Evolutionary conservation across 2,797 vertebrate species (phyloP), one percentile per base, ranked within the genome.

Genomic region (Halcyon leucocephala): DNA sequence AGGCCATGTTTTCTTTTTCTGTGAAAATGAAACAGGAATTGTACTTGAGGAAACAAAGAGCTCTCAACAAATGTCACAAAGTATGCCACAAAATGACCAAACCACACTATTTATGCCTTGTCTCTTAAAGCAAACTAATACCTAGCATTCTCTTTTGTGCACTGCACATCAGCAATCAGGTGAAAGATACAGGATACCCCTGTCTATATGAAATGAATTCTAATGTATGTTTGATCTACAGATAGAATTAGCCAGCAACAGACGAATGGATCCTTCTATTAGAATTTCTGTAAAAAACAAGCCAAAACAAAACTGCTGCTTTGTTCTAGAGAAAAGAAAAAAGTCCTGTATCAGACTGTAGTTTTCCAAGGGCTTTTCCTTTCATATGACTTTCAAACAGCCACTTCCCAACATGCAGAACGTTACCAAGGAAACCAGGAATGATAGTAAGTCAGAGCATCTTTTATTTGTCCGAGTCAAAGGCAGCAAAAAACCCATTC

Each of bases 371-470:
- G 17, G n/a, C 49, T 93, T 94, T 77, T 81, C 57, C 64, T 85
- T 81, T 49, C n/a, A 42, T 46, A 65, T 39, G 73, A 65, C 62
- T 95, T 96, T 93, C 82, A 87, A 29, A 79, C 17, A 73, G 81
- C 42, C 62, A 52, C 77, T 80, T 86, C 78, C 55, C 85, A 95
- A 70, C 64, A 78, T 4, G 4, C 21, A 80, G 70, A 83, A 79
- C 0, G 52, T 93, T 97, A 80, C 91, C 83, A 97, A 95, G 86
- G 93, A 97, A 97, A 97, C 89, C 22, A 87, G 33, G 65, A 92
- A 96, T 7, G 31, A 86, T 86, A 41, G 19, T 91, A 94, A 96
- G 42, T 57, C 42, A 85, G 26, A 62, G 13, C 26, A 82, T 84
- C 73, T 77, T 91, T 88, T 76, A 86, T 81, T 95, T 96, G 76